A percentile compares a stretch with the other conserved stretches of the same genome.
phyloP scores from a whole-genome alignment of 2,113 vertebrate species.

The Pseudorasbora parva region DNA sequence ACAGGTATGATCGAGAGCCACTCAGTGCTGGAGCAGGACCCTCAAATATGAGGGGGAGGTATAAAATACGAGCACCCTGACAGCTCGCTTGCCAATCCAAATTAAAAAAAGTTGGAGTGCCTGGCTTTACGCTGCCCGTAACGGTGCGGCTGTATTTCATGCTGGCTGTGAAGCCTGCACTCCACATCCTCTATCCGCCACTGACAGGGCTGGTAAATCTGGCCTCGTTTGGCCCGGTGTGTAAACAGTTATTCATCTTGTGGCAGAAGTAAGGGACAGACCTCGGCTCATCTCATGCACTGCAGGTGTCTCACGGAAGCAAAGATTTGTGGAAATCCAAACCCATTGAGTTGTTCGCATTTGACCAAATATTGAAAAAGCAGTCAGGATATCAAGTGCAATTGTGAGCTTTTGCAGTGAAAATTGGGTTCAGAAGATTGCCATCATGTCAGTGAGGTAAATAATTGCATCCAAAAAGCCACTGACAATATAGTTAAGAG shows the following conservation, averaged over 20 bases:
- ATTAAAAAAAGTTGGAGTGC: constrained; percentile 73
- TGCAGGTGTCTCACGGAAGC: background rate
- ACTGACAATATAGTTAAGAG: no score
- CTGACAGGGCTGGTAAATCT: constrained; percentile 57
- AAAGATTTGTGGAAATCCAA: constrained; percentile 25
- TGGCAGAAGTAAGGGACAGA: background rate
- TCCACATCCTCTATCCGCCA: background rate
- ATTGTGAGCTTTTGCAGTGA: background rate
- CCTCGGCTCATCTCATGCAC: background rate
- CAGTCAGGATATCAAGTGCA: background rate
- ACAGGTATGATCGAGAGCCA: constrained; percentile 77
- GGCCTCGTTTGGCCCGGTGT: constrained; percentile 44
- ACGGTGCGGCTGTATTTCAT: constrained; percentile 67
- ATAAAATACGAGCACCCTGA: constrained; percentile 69
- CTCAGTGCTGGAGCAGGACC: constrained; percentile 66
- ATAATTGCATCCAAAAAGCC: background rate
- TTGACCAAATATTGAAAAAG: constrained; percentile 1
- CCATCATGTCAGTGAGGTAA: background rate
- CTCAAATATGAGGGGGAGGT: constrained; percentile 67
- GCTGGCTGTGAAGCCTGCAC: constrained; percentile 26
- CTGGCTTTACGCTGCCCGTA: constrained; percentile 63
- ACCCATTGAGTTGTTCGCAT: background rate
- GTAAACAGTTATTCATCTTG: constrained; percentile 54
- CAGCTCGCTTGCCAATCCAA: constrained; percentile 74
- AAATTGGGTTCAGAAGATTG: background rate